These are phyloP conservation scores for Galeopsomyia nigrocyanea DNA, from an alignment of 2,888 invertebrate species.

Conservation along the genomic window DNA sequence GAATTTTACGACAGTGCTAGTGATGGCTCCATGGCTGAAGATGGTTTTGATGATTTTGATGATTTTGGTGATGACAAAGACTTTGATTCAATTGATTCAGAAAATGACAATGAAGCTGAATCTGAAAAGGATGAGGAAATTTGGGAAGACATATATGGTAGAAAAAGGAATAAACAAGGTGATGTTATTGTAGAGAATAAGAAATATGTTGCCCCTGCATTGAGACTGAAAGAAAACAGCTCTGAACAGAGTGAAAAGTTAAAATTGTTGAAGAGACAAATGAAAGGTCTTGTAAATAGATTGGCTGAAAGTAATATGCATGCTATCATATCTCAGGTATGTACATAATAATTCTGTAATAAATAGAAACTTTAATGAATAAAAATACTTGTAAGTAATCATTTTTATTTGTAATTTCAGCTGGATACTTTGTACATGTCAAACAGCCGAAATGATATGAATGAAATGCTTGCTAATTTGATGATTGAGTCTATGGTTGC, in stretches of 20 bases:
- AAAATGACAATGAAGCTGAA: constrained; percentile 43
- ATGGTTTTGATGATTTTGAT: constrained; percentile 9
- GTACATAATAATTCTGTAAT: constrained; percentile 1
- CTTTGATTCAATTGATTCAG: constrained; percentile 40
- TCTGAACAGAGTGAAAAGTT: constrained; percentile 73
- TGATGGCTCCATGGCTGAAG: constrained; percentile 11
- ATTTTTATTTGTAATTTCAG: constrained; percentile 65
- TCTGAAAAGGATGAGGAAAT: constrained; percentile 45
- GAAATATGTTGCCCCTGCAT: constrained; percentile 88
- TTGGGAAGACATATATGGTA: constrained; percentile 96
- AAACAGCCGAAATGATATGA: constrained; percentile 88
- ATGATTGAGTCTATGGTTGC: constrained; percentile 80
- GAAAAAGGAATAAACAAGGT: constrained; percentile 85
- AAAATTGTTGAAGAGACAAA: constrained; percentile 79
- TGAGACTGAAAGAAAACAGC: constrained; percentile 72
- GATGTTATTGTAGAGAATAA: constrained; percentile 76
- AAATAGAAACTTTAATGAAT: not conserved
- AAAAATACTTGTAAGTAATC: constrained; percentile 27
- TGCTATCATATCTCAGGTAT: constrained; percentile 77
- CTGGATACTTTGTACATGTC: constrained; percentile 85
- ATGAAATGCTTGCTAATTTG: constrained; percentile 79
- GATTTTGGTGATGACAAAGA: constrained; percentile 43
- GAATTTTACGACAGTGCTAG: not conserved
- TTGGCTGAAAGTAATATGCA: constrained; percentile 90
- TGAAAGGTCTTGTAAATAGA: constrained; percentile 91